Conservation (phyloP, 2,113 vertebrate species). For the Perca schrenkii region DNA sequence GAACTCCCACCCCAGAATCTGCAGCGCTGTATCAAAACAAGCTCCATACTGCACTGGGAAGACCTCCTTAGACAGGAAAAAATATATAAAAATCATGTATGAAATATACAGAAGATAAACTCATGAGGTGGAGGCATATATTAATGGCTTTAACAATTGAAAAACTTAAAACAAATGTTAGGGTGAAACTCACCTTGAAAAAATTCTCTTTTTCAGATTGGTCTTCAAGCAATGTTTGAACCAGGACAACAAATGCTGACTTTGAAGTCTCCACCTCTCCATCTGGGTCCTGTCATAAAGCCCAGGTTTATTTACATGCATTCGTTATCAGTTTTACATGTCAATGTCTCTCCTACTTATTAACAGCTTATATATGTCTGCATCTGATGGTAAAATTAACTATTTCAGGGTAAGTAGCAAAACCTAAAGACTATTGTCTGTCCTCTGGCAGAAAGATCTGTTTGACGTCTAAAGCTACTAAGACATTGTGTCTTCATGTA, state of each 20-base stretch:
- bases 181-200: neutral
- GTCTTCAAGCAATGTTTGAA: neutral
- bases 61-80: conserved; percentile 10
- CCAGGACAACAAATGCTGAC: conserved; percentile 21
- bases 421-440: no score
- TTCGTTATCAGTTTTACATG: no score
- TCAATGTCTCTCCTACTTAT: no score
- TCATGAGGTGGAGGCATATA: neutral
- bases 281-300: neutral
- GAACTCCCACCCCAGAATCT: conserved; percentile 21
- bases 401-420: neutral
- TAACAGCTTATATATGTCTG: no score
- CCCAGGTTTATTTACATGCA: neutral
- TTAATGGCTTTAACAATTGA: neutral
- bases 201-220: neutral
- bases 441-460: neutral
- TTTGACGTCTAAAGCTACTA: neutral
- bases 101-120: neutral
- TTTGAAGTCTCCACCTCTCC: conserved; percentile 15
- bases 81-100: neutral
- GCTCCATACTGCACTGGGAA: neutral
- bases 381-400: neutral
- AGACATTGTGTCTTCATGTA: no score
- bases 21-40: conserved; percentile 21
- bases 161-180: no score